Conservation (phyloP, 2,113 vertebrate genomes). For the Cyanoderma ruficeps region DNA sequence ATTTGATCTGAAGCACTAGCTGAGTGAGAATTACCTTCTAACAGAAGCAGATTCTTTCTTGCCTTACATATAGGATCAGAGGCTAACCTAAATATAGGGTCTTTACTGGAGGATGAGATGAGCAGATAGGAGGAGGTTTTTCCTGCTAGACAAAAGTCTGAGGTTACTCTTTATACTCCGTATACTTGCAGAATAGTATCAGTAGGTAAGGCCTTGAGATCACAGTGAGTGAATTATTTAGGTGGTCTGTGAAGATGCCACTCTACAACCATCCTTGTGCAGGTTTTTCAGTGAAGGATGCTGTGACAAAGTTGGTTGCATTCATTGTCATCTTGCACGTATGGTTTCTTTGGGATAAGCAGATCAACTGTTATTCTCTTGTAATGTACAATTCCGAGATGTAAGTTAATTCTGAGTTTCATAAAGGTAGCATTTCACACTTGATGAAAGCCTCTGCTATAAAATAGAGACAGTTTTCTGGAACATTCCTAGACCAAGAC, state of each 20-base stretch:
- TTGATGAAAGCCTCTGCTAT: neutral
- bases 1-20: neutral
- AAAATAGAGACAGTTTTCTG: neutral
- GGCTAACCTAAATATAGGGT: neutral
- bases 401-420: neutral
- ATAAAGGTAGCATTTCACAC: neutral
- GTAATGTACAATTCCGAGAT: neutral
- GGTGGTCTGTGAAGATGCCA: neutral
- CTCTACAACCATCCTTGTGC: rapidly evolving
- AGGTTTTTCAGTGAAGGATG: neutral
- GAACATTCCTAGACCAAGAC: neutral
- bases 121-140: neutral
- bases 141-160: neutral
- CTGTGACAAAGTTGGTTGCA: neutral
- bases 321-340: neutral
- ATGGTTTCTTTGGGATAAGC: neutral
- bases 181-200: neutral
- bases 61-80: neutral
- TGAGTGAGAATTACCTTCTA: neutral
- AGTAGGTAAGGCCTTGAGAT: neutral
- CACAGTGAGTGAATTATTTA: neutral
- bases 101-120: neutral
- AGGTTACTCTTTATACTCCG: neutral
- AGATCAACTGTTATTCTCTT: neutral
- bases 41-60: neutral